These are phyloP conservation scores for Brachionus manjavacas DNA, from an alignment of 1,140 invertebrate species.

Conservation along the genomic window DNA sequence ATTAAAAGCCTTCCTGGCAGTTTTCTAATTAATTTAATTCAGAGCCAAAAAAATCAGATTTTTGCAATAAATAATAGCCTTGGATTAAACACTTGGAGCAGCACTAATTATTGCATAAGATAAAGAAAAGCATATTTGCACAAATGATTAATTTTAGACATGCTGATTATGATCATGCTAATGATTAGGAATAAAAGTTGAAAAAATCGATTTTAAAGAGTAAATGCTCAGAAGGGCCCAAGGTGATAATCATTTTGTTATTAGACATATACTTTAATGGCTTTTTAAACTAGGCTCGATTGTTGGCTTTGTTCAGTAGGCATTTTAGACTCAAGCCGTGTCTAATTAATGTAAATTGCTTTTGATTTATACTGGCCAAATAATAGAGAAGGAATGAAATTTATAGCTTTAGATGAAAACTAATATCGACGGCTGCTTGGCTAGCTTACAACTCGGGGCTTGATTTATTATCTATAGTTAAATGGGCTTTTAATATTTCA, in stretches of 20 bases:
- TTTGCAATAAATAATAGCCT: background rate
- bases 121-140: background rate
- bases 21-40: background rate
- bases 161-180: background rate
- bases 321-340: background rate
- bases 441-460: background rate
- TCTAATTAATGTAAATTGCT: background rate
- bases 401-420: background rate
- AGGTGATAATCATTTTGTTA: background rate
- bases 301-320: background rate
- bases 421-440: background rate
- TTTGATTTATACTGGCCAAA: background rate
- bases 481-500: background rate
- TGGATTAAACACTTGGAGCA: background rate
- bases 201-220: background rate
- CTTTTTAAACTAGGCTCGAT: background rate
- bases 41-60: background rate
- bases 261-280: background rate
- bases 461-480: background rate
- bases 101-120: background rate
- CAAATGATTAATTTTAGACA: background rate
- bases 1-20: background rate
- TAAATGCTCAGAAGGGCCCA: background rate
- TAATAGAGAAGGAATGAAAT: background rate
- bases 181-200: background rate